A percentile compares a stretch with the other conserved stretches of the same genome.
phyloP scores from a whole-genome alignment of 2,113 vertebrate species.

The Nibea albiflora region DNA sequence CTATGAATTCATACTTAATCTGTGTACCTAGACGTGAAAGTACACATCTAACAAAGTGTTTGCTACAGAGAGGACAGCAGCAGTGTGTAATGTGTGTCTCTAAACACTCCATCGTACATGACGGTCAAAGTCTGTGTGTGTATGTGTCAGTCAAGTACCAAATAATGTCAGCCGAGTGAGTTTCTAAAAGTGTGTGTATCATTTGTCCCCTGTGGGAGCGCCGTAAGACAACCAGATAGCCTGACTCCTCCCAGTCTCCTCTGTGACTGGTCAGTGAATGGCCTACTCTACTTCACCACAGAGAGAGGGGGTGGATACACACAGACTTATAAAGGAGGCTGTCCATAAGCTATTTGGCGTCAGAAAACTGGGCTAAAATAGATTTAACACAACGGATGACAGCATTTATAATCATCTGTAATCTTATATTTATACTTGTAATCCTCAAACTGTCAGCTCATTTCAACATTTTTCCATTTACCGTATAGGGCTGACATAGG shows the following conservation, averaged over 20 bases:
- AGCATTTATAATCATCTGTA: slow-evolving; percentile 31
- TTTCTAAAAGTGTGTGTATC: slow-evolving; percentile 50
- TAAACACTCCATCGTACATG: slow-evolving; percentile 30
- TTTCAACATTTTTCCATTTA: slow-evolving; percentile 11
- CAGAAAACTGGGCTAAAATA: slow-evolving; percentile 33
- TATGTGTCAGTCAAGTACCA: background rate
- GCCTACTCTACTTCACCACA: slow-evolving; percentile 47
- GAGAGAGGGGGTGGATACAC: slow-evolving; percentile 6
- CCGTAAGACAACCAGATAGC: slow-evolving; percentile 26
- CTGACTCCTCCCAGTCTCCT: slow-evolving; percentile 66
- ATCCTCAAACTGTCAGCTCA: background rate
- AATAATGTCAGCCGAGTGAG: slow-evolving; percentile 20
- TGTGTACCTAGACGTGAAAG: slow-evolving; percentile 12
- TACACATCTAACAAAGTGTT: background rate
- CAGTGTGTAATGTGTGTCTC: slow-evolving; percentile 6
- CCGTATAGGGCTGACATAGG: slow-evolving; percentile 60
- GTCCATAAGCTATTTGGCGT: background rate
- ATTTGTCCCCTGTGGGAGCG: slow-evolving; percentile 42
- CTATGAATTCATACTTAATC: slow-evolving; percentile 11
- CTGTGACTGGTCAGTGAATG: slow-evolving; percentile 56
- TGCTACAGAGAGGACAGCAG: background rate
- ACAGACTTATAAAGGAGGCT: background rate
- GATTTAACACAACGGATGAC: slow-evolving; percentile 16
- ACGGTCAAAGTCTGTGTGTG: slow-evolving; percentile 4
- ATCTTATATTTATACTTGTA: slow-evolving; percentile 10